Percentiles rank a stretch among this genome's conserved stretches.
These are phyloP conservation scores for Rafetus swinhoei DNA, from an alignment of 2,113 vertebrate species.

Conservation along the genomic window DNA sequence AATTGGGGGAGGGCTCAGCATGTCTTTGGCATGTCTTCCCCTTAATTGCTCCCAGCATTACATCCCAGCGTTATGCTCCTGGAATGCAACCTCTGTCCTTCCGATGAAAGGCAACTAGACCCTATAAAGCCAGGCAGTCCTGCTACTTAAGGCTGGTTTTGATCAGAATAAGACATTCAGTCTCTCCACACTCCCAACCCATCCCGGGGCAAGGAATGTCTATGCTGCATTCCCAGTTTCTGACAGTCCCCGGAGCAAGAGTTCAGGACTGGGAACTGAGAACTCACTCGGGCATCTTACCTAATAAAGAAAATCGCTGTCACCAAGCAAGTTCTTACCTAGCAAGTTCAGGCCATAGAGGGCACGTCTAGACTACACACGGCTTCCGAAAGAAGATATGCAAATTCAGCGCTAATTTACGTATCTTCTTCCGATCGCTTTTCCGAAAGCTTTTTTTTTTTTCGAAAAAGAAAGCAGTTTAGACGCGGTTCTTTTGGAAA, in stretches of 20 bases:
- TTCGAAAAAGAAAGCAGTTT: too few relatives aligned
- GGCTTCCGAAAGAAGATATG: too few relatives aligned
- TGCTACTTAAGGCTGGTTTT: not conserved
- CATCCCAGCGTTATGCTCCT: not conserved
- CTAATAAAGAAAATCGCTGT: slow-evolving; percentile 6
- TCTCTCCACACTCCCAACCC: not conserved
- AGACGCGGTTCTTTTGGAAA: too few relatives aligned
- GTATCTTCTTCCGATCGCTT: too few relatives aligned
- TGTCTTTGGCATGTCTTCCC: not conserved
- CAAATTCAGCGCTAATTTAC: too few relatives aligned
- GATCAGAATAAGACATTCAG: not conserved
- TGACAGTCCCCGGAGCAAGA: not conserved
- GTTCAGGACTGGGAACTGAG: not conserved
- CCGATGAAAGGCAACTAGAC: not conserved
- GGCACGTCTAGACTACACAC: too few relatives aligned
- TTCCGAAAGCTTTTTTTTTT: too few relatives aligned
- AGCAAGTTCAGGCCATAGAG: slow-evolving; percentile 46
- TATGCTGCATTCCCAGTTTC: slow-evolving; percentile 26
- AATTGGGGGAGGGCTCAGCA: not conserved
- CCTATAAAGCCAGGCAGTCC: not conserved
- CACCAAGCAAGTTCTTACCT: slow-evolving; percentile 36
- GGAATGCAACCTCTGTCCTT: not conserved
- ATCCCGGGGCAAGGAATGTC: not conserved
- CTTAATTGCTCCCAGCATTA: not conserved
- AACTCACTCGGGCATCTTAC: slow-evolving; percentile 9